Base-by-base conservation (phyloP, 2,888 invertebrate species). In the Myopa tessellatipennis region DNA sequence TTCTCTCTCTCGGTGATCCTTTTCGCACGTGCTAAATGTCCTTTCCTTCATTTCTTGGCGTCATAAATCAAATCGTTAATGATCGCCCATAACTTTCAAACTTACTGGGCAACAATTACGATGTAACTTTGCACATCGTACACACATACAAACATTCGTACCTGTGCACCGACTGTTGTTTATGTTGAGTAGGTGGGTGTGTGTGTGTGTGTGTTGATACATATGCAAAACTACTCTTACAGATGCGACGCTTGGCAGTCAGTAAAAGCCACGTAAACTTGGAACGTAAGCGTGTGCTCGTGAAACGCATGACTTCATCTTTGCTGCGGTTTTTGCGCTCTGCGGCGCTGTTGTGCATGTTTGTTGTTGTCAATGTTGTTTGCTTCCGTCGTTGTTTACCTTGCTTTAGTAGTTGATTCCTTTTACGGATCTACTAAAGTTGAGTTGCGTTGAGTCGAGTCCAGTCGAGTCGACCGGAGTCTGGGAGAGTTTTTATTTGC, bases 31-130 rank as follows among this genome's bases (percentile, higher is more conserved):
- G 12, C 10, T n/a, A n/a, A 55, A 55, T 55, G n/a, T 50, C 55
- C 6, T 16, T 55, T n/a, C 6, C 4, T 55, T 12, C 55, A 10
- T 26, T 61, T n/a, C 36, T 55, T 45, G 26, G 50, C 52, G 12
- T n/a, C 65, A 55, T 74, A 74, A 74, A 74, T 74, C 74, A 74
- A 74, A 74, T 38, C 55, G 55, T 67, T 74, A 74, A 74, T 67
- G 67, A 65, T 16, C 38, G 74, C 55, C 74, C 16, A 67, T 74
- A 74, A 74, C 74, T 74, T 74, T 67, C 18, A 67, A 67, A 45
- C 18, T 63, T 40, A 8, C 63, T 40, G 40, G 18, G 34, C 50
- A 73, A 63, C 73, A 60, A 61, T 73, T 40, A 45, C 63, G 63
- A 73, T 38, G 34, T 63, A 61, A n/a, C 55, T n/a, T 12, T 55